Evolutionary conservation across 1,140 invertebrate genomes (phyloP).

Genomic region (Lamellibrachia luymesi): DNA sequence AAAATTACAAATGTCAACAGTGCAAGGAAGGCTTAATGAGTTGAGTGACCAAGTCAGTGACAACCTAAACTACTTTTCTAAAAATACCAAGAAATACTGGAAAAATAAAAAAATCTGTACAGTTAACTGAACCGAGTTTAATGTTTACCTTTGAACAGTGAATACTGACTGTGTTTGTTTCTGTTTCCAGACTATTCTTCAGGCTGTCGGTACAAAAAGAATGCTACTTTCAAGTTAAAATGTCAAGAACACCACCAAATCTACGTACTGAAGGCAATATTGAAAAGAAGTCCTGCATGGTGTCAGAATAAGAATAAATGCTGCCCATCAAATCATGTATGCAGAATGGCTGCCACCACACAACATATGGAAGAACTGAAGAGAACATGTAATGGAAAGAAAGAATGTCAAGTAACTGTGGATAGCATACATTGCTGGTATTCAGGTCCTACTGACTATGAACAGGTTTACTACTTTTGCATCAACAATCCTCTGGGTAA

Average conservation of each 20-base stretch:
- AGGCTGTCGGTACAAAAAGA: neutral
- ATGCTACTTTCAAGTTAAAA: neutral
- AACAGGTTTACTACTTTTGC: neutral
- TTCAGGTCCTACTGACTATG: neutral
- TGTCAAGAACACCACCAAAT: neutral
- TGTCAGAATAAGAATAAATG: neutral
- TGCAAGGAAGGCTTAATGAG: too few relatives aligned
- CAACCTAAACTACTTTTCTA: too few relatives aligned
- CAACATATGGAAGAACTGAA: neutral
- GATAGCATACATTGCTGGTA: neutral
- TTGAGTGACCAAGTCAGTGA: too few relatives aligned
- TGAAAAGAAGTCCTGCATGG: neutral
- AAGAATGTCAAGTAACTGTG: neutral
- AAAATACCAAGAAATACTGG: too few relatives aligned
- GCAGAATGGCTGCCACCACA: neutral
- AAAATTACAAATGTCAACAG: too few relatives aligned
- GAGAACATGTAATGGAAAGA: neutral
- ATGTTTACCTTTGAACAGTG: too few relatives aligned
- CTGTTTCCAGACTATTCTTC: neutral
- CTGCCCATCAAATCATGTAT: too few relatives aligned
- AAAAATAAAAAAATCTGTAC: too few relatives aligned
- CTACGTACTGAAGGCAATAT: neutral
- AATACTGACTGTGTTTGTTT: too few relatives aligned
- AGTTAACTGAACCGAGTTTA: too few relatives aligned
- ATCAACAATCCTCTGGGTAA: neutral